Evolutionary conservation across 2,113 vertebrate genomes (phyloP), one percentile per base, ranked within the genome.

Genomic region (Spheniscus mendiculus): DNA sequence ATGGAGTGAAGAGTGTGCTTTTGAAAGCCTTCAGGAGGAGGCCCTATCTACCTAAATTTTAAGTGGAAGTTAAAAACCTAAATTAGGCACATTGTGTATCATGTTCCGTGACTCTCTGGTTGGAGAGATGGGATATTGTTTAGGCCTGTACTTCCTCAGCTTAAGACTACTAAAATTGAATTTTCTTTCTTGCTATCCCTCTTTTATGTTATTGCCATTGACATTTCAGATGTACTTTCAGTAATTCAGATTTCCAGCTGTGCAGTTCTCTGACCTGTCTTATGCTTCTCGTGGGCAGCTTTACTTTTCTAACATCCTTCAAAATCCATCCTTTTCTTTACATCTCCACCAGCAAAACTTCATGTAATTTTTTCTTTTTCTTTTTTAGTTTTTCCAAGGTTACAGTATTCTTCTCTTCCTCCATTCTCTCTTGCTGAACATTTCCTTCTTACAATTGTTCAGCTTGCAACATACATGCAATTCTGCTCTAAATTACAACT

Each of bases 161-260:
- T 58, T 82, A 85, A 67, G 40, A 55, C 5, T 53, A 91, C 26
- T 74, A 82, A 96, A 87, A 82, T 7, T 87, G 47, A 93, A 85
- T 91, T 91, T 87, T 87, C 32, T 91, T 93, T 93, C 56, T 56
- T 71, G 45, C 8, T 36, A 34, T 56, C 10, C 32, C 21, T 92
- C 65, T 89, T 77, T 92, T 78, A 65, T 58, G 30, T n/a, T 83
- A 89, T 59, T 91, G 47, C 29, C 76, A 83, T 40, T 78, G 50
- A 58, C 29, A 80, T 86, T 94, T 95, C 74, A 92, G 42, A 83
- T 62, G 29, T 63, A 76, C 40, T 95, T 94, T 50, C 42, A 73
- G 58, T 78, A 80, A 94, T 77, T 88, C 45, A 52, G 1, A 61
- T 93, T 93, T 80, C 74, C 32, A 88, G 29, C 42, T 73, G 58